Percentiles rank a stretch among this genome's conserved stretches.
Evolutionary conservation across 2,113 vertebrate species (phyloP).

Genomic region (Burhinus oedicnemus): DNA sequence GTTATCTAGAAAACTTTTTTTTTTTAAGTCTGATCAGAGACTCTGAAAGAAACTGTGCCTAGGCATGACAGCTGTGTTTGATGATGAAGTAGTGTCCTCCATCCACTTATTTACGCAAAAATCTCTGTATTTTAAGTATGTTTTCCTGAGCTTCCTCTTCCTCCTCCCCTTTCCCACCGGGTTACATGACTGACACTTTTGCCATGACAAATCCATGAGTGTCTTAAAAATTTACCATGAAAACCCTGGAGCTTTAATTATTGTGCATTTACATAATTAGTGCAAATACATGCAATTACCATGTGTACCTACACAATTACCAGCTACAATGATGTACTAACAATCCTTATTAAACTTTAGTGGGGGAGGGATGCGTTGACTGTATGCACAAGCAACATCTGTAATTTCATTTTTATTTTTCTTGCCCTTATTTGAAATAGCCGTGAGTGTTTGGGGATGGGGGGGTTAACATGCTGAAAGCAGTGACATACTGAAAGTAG

Average conservation of each 20-base stretch:
- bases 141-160: background rate
- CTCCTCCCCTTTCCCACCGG: background rate
- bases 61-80: background rate
- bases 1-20: background rate
- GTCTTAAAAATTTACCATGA: conserved; percentile 70
- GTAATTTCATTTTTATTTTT: background rate
- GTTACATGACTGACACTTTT: conserved; percentile 41
- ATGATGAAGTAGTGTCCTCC: background rate
- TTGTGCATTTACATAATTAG: conserved; percentile 74
- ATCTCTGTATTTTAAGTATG: background rate
- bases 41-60: background rate
- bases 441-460: background rate
- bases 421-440: background rate
- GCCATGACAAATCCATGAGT: conserved; percentile 71
- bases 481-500: conserved; percentile 20
- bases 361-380: background rate
- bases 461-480: background rate
- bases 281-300: conserved; percentile 75
- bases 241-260: conserved; percentile 73
- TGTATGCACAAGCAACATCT: conserved; percentile 12
- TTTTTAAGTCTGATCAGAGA: background rate
- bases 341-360: conserved; percentile 69
- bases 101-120: background rate
- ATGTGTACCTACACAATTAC: conserved; percentile 76
- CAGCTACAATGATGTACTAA: conserved; percentile 72